Evolutionary conservation across 2,797 vertebrate species (phyloP).

Genomic region (Muraenolepis orangiensis): DNA sequence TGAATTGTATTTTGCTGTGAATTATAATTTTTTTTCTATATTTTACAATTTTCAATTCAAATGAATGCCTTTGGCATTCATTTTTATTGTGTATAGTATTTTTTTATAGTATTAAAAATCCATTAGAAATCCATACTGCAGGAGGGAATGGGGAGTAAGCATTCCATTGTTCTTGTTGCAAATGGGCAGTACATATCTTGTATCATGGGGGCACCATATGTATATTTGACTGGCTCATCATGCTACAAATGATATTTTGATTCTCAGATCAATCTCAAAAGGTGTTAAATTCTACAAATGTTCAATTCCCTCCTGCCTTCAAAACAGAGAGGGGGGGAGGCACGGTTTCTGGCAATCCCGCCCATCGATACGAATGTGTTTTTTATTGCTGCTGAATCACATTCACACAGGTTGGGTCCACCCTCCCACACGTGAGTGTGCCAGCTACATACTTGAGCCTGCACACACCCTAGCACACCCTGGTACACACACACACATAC

Average conservation of each 20-base stretch:
- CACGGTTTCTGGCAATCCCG: neutral
- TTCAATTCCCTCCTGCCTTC: neutral
- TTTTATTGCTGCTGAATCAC: conserved; percentile 13
- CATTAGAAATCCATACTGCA: too few relatives aligned
- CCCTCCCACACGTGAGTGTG: neutral
- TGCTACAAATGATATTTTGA: neutral
- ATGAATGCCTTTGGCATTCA: too few relatives aligned
- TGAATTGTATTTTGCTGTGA: neutral
- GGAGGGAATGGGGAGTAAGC: too few relatives aligned
- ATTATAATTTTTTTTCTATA: neutral
- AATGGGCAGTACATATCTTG: too few relatives aligned
- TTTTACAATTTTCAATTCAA: neutral
- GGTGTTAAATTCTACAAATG: neutral
- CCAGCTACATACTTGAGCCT: neutral
- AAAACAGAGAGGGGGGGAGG: neutral
- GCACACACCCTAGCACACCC: too few relatives aligned
- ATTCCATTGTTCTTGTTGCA: too few relatives aligned
- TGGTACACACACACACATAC: too few relatives aligned
- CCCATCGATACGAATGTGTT: conserved; percentile 6
- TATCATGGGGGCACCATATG: too few relatives aligned
- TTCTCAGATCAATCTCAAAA: neutral
- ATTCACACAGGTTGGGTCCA: neutral
- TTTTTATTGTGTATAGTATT: too few relatives aligned
- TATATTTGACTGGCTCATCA: neutral
- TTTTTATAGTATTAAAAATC: too few relatives aligned